These are phyloP conservation scores for Brachypodius melanocephalos DNA, from an alignment of 2,113 vertebrate genomes.

Conservation along the genomic window DNA sequence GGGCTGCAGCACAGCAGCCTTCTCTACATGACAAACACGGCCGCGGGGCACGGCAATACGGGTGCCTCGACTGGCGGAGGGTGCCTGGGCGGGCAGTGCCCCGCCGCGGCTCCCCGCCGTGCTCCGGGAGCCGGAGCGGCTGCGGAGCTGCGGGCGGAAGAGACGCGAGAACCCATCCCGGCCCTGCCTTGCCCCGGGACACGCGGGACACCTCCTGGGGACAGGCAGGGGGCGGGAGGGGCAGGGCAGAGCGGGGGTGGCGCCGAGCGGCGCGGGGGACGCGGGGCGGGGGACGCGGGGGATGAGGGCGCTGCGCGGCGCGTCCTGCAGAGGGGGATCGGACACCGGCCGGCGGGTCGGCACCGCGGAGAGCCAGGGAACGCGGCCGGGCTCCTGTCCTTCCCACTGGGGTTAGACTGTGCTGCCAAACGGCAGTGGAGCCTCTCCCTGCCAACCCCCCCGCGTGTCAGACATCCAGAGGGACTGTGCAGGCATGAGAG, in stretches of 20 bases:
- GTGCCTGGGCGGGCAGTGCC: not conserved
- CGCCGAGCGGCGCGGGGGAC: not conserved
- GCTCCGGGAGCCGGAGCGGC: not conserved
- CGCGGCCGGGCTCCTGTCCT: not conserved
- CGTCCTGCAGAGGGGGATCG: conserved; percentile 46
- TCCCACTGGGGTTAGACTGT: no score
- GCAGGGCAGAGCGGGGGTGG: not conserved
- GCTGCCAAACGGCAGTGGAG: not conserved
- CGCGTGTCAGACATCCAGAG: not conserved
- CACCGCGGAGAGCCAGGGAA: not conserved
- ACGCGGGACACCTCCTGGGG: not conserved
- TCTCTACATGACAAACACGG: not conserved
- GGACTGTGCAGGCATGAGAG: not conserved
- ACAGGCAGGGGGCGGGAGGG: not conserved
- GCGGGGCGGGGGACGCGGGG: no score
- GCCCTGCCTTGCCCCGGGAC: not conserved
- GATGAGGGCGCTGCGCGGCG: not conserved
- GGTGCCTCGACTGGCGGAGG: rapidly evolving
- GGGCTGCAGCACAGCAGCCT: not conserved
- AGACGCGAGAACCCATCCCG: not conserved
- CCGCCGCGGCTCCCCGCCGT: not conserved
- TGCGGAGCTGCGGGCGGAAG: not conserved
- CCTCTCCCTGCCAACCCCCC: not conserved
- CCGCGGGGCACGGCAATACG: not conserved
- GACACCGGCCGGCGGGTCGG: not conserved